These are phyloP conservation scores for Sapajus apella DNA, from an alignment of 2,113 vertebrate species.

Conservation along the genomic window DNA sequence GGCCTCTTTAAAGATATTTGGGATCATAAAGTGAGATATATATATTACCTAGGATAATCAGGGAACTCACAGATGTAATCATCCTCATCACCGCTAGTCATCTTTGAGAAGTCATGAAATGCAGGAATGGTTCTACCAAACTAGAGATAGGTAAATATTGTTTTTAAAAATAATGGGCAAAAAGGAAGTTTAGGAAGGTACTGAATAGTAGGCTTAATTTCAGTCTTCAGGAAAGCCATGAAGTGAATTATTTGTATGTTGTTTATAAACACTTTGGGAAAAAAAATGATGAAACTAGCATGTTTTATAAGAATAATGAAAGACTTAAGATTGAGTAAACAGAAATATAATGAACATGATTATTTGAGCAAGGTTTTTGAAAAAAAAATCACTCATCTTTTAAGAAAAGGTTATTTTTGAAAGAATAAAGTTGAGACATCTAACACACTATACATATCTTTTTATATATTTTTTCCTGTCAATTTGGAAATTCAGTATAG, in stretches of 20 bases:
- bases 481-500: not conserved
- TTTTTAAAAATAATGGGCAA: not conserved
- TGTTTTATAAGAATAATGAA: slow-evolving; percentile 25
- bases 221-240: not conserved
- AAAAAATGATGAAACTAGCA: not conserved
- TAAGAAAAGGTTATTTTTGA: not conserved
- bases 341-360: not conserved
- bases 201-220: not conserved
- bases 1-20: not conserved
- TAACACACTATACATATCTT: not conserved
- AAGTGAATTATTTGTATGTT: not conserved
- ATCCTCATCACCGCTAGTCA: not conserved
- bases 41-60: not conserved
- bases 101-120: not conserved
- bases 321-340: not conserved
- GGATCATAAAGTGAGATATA: not conserved
- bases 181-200: not conserved
- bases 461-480: not conserved
- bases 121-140: not conserved
- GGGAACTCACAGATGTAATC: not conserved
- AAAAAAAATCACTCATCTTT: not conserved
- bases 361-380: not conserved
- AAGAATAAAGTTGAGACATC: not conserved
- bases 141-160: not conserved
- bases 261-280: not conserved